phyloP scores from a whole-genome alignment of 2,888 invertebrate species.

The Dynastes hyllus region DNA sequence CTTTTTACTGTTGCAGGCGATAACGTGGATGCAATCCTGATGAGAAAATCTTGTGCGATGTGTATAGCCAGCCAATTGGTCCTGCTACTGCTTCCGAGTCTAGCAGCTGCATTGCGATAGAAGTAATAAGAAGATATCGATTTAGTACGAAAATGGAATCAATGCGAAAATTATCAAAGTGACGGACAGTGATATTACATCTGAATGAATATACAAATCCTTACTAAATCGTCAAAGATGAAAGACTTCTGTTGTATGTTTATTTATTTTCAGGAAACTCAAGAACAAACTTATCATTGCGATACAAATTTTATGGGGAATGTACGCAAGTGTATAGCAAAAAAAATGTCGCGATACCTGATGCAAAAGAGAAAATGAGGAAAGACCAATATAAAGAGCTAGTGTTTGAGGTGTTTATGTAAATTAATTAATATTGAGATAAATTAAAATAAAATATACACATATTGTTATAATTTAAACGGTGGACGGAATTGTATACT shows the following conservation, averaged over 20 bases:
- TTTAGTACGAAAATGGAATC: slow-evolving; percentile 51
- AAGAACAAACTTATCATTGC: slow-evolving; percentile 7
- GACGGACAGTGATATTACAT: slow-evolving; percentile 40
- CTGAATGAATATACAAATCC: slow-evolving; percentile 4
- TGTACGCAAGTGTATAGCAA: slow-evolving; percentile 22
- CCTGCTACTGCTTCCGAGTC: slow-evolving; percentile 65
- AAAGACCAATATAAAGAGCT: slow-evolving; percentile 42
- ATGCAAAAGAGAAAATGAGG: background rate
- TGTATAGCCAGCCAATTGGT: slow-evolving; percentile 68
- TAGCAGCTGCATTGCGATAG: slow-evolving; percentile 69
- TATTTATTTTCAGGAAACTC: slow-evolving; percentile 19
- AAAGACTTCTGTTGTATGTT: slow-evolving; percentile 33
- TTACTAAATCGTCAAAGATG: background rate
- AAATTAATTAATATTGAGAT: slow-evolving; percentile 19
- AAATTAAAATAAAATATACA: background rate
- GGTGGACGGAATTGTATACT: background rate
- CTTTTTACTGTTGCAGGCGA: slow-evolving; percentile 78
- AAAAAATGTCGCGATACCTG: background rate
- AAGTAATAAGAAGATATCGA: slow-evolving; percentile 53
- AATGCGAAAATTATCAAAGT: slow-evolving; percentile 35
- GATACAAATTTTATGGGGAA: background rate
- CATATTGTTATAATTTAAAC: slow-evolving; percentile 23
- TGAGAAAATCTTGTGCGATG: slow-evolving; percentile 77
- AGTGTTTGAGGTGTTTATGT: slow-evolving; percentile 45
- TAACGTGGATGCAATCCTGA: slow-evolving; percentile 92